phyloP scores from a whole-genome alignment of 1,140 invertebrate species.

The Vollenhovia emeryi region DNA sequence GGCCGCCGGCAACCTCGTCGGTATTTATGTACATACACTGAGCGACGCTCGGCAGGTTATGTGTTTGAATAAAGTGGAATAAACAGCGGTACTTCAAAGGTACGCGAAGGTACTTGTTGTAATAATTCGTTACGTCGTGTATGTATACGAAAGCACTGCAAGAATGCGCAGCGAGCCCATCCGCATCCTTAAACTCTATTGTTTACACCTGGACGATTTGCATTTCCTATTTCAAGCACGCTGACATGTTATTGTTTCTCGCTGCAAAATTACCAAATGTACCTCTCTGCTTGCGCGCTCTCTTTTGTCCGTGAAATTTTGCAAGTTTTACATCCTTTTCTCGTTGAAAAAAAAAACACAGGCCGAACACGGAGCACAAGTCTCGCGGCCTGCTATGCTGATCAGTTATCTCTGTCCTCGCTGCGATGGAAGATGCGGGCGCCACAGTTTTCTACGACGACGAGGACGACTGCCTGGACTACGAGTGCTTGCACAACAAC shows the following conservation, averaged over 20 bases:
- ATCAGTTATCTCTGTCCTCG: neutral
- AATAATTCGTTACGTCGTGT: neutral
- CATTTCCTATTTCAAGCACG: neutral
- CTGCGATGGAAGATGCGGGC: slow-evolving; percentile 72
- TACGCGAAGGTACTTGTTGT: neutral
- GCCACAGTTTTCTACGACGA: slow-evolving; percentile 75
- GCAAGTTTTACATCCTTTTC: neutral
- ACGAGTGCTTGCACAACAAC: slow-evolving; percentile 70
- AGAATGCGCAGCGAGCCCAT: too few relatives aligned
- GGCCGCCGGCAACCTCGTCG: neutral
- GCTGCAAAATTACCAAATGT: neutral
- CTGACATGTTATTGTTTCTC: neutral
- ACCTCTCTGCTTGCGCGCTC: neutral
- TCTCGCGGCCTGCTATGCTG: slow-evolving; percentile 21
- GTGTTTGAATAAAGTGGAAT: slow-evolving; percentile 8
- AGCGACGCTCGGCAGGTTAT: neutral
- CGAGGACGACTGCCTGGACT: slow-evolving; percentile 73
- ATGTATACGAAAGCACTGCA: neutral
- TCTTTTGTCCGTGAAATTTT: neutral
- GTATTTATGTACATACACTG: neutral
- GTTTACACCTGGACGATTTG: neutral
- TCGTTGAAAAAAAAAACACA: neutral
- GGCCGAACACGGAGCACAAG: neutral
- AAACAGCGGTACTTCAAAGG: neutral
- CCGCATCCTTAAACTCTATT: neutral